Evolutionary conservation across 2,797 vertebrate species (phyloP), one percentile per base, ranked within the genome.

Genomic region (Anas capensis): DNA sequence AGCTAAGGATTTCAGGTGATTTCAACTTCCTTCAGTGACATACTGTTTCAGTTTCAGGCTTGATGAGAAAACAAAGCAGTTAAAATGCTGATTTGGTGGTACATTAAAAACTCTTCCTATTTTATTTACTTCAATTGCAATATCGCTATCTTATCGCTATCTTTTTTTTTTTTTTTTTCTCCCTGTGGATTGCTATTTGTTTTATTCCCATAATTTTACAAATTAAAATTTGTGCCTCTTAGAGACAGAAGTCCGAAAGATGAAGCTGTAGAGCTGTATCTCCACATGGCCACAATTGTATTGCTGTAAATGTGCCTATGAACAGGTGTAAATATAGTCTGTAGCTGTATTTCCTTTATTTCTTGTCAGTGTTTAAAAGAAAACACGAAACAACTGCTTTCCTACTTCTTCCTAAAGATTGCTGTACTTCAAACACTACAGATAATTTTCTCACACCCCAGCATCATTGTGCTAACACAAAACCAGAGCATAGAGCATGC

Each of bases 161-260:
- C 77, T n/a, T n/a, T n/a, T n/a, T n/a, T 82, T 56, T 34, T 10
- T 80, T 81, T 42, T 44, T 44, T 44, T 44, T 19, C 18, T 44
- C 18, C 49, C 38, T 73, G 8, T 73, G 3, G 1, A 13, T 42
- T 0, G 0, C 5, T 6, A 21, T 75, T 80, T 62, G 2, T 54
- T 84, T 82, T 71, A 62, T 64, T 76, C 29, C 42, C n/a, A 8
- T 40, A 12, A 48, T 78, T 88, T 88, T 58, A 31, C 13, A 40
- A 14, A 11, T 7, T 9, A 23, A 42, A 40, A 21, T 36, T 80
- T 53, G 11, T 31, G 26, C 26, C 14, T 76, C 44, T 70, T 58
- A 26, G 27, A 49, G 57, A 24, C 23, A 49, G 38, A 27, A 7
- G 15, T 76, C 48, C 44, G 21, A 10, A 2, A 83, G 33, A 33